These are phyloP conservation scores for Aquatica leii DNA, from an alignment of 2,888 invertebrate species.

Conservation along the genomic window DNA sequence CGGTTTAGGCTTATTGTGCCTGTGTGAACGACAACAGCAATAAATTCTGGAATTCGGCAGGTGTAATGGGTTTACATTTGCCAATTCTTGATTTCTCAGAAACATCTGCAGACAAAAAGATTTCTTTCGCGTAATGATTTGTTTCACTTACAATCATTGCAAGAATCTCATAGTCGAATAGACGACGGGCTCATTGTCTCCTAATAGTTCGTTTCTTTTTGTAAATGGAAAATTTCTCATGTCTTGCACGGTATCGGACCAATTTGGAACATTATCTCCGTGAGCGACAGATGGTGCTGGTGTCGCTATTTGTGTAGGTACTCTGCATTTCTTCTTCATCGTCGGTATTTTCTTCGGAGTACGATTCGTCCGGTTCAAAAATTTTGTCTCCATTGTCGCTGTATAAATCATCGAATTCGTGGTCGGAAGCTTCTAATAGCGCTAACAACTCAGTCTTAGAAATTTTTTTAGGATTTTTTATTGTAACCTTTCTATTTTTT, in stretches of 20 bases:
- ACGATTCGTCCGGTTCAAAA: not conserved
- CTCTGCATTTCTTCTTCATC: too few relatives aligned
- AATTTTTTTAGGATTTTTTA: too few relatives aligned
- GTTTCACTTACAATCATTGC: not conserved
- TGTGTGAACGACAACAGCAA: not conserved
- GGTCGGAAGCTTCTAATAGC: too few relatives aligned
- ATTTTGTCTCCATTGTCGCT: too few relatives aligned
- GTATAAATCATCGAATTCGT: too few relatives aligned
- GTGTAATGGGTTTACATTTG: not conserved
- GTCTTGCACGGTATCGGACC: too few relatives aligned
- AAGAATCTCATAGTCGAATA: not conserved
- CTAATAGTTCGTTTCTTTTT: not conserved
- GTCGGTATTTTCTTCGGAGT: not conserved
- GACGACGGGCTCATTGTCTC: not conserved
- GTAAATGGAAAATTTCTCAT: too few relatives aligned
- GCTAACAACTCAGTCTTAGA: too few relatives aligned
- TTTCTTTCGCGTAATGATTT: not conserved
- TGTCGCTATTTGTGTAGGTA: not conserved
- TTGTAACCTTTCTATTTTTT: too few relatives aligned
- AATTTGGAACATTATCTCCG: not conserved
- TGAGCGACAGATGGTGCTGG: not conserved
- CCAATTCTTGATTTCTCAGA: not conserved
- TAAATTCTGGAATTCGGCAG: not conserved
- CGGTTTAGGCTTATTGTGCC: not conserved
- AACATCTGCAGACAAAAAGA: not conserved